phyloP scores from a whole-genome alignment of 2,113 vertebrate species.

The Paedocypris sp. region DNA sequence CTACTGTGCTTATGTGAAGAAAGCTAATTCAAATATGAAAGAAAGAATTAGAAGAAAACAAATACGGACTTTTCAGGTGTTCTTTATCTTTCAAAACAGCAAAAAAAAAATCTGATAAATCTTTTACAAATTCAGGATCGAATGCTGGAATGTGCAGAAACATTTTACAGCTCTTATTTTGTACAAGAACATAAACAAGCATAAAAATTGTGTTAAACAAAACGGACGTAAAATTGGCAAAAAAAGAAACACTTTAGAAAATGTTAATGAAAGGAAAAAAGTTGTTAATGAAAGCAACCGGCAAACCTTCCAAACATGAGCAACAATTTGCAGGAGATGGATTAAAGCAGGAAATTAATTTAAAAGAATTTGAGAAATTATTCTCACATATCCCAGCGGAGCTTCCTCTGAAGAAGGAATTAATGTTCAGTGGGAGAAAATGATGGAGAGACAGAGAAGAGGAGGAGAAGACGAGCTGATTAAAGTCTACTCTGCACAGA shows the following conservation, averaged over 20 bases:
- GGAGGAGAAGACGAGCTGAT: conserved; percentile 37
- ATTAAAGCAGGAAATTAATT: conserved; percentile 11
- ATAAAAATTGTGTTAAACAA: neutral
- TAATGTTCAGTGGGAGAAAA: conserved; percentile 35
- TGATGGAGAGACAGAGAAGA: conserved; percentile 31
- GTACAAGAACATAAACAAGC: neutral
- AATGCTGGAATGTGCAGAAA: too few species aligned
- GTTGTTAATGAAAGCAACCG: too few species aligned
- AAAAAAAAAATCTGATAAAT: too few species aligned
- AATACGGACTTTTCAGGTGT: too few species aligned
- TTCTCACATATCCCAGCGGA: conserved; percentile 60
- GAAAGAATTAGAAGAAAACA: too few species aligned
- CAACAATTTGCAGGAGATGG: neutral
- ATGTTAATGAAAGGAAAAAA: conserved; percentile 1
- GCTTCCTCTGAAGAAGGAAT: conserved; percentile 63
- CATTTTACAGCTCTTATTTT: too few species aligned
- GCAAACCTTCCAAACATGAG: too few species aligned
- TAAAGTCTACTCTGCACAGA: conserved; percentile 29
- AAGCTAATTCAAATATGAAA: too few species aligned
- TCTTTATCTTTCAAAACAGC: too few species aligned
- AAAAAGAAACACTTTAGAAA: conserved; percentile 9
- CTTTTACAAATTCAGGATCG: too few species aligned
- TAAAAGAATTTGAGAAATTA: conserved; percentile 40
- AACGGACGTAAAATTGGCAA: neutral
- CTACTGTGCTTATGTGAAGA: too few species aligned